Evolutionary conservation across 2,888 invertebrate genomes (phyloP).

Genomic region (Smittia aterrima): DNA sequence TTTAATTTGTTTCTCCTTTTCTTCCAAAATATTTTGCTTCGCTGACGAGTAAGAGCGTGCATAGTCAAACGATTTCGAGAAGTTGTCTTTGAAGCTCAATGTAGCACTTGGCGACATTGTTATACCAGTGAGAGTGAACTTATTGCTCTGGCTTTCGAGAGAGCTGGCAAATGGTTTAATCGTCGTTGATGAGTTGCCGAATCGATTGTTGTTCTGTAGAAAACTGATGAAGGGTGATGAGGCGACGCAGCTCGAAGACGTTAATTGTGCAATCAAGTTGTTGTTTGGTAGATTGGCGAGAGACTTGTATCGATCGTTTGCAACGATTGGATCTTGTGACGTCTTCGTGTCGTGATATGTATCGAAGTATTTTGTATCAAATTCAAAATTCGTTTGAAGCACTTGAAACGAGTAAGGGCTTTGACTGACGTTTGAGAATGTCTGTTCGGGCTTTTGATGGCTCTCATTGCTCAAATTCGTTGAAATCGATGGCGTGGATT

Average conservation of each 20-base stretch:
- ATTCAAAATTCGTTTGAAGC: constrained; percentile 14
- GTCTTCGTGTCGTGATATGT: constrained; percentile 27
- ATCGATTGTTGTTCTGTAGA: background rate
- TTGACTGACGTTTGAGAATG: background rate
- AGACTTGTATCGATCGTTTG: constrained; percentile 11
- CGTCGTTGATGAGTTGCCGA: background rate
- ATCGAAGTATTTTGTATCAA: background rate
- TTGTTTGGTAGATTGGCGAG: background rate
- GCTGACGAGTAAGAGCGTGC: background rate
- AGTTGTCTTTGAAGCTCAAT: background rate
- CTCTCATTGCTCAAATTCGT: constrained; percentile 32
- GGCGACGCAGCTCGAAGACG: background rate
- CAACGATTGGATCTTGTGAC: background rate
- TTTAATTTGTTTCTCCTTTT: background rate
- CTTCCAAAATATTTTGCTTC: constrained; percentile 25
- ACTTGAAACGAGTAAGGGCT: constrained; percentile 34
- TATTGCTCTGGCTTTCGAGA: constrained; percentile 14
- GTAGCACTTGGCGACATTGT: background rate
- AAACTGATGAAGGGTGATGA: background rate
- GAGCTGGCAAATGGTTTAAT: constrained; percentile 38
- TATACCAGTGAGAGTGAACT: background rate
- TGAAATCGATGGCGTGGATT: constrained; percentile 38
- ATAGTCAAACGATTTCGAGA: constrained; percentile 16
- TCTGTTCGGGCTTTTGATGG: background rate
- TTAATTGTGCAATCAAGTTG: background rate